These are phyloP conservation scores for Epizoanthus fatuus DNA, from an alignment of 92 coral and sea anemone genomes.

Conservation along the genomic window DNA sequence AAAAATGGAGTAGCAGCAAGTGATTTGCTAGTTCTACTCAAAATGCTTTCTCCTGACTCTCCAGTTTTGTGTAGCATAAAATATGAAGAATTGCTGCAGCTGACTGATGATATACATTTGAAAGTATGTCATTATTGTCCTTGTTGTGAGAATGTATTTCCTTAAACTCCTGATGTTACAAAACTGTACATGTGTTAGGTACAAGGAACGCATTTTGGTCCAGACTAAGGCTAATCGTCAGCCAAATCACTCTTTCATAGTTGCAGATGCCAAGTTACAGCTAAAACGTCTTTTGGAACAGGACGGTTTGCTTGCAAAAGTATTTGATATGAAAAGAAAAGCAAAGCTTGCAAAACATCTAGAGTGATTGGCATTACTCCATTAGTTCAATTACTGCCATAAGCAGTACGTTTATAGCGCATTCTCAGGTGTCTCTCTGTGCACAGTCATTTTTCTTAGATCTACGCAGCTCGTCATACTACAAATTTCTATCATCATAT, in stretches of 20 bases:
- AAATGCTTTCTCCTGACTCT: conserved; percentile 49
- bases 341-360: not conserved
- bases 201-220: conserved; percentile 45
- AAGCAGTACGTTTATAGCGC: no score
- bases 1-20: conserved; percentile 65
- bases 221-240: conserved; percentile 59
- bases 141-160: conserved; percentile 55
- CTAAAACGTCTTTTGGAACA: conserved; percentile 54
- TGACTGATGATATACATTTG: conserved; percentile 32
- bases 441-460: no score
- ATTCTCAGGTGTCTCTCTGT: no score
- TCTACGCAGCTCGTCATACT: no score
- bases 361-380: no score
- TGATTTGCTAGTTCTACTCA: conserved; percentile 53
- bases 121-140: conserved; percentile 70
- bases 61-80: not conserved
- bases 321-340: conserved; percentile 14
- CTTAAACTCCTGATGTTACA: conserved; percentile 41
- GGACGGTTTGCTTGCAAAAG: conserved; percentile 51
- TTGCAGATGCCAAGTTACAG: conserved; percentile 48
- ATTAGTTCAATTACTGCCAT: no score
- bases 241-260: conserved; percentile 51
- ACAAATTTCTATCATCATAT: no score
- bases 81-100: conserved; percentile 26
- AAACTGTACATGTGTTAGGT: conserved; percentile 59